Conservation (phyloP, 2,888 invertebrate species). For the Liodrosophila aerea region DNA sequence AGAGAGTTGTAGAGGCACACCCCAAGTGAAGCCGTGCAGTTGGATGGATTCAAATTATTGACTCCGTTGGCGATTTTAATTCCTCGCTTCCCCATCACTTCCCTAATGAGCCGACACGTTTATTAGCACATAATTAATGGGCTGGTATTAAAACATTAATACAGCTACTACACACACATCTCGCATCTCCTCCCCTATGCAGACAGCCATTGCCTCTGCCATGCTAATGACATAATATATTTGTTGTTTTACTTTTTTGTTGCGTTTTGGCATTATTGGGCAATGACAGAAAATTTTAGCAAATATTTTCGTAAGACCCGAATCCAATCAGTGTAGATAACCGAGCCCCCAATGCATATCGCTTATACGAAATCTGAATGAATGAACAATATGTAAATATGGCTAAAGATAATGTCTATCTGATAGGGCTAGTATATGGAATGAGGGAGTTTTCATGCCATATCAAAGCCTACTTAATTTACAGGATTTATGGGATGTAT, state of each 20-base stretch:
- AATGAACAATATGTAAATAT: background rate
- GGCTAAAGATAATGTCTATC: too few species aligned
- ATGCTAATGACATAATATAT: slow-evolving; percentile 53
- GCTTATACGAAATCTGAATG: background rate
- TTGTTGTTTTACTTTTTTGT: slow-evolving; percentile 16
- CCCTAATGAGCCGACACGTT: slow-evolving; percentile 58
- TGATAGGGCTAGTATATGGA: too few species aligned
- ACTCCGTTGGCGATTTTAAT: background rate
- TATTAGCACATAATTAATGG: slow-evolving; percentile 57
- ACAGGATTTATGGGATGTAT: too few species aligned
- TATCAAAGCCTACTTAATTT: too few species aligned
- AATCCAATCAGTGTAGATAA: slow-evolving; percentile 27
- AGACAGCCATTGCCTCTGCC: background rate
- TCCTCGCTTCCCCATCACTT: slow-evolving; percentile 30
- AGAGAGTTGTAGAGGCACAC: slow-evolving; percentile 30
- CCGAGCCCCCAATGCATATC: slow-evolving; percentile 13
- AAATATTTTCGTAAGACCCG: slow-evolving; percentile 45
- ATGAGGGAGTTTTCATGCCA: too few species aligned
- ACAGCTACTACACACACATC: slow-evolving; percentile 19
- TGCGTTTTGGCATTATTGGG: slow-evolving; percentile 31
- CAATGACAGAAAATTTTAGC: slow-evolving; percentile 58
- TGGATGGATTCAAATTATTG: background rate
- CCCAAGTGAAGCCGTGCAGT: slow-evolving; percentile 8
- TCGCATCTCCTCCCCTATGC: too few species aligned
- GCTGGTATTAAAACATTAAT: slow-evolving; percentile 22